Evolutionary conservation across 2,797 vertebrate genomes (phyloP).

Genomic region (Rhinogobio ventralis): DNA sequence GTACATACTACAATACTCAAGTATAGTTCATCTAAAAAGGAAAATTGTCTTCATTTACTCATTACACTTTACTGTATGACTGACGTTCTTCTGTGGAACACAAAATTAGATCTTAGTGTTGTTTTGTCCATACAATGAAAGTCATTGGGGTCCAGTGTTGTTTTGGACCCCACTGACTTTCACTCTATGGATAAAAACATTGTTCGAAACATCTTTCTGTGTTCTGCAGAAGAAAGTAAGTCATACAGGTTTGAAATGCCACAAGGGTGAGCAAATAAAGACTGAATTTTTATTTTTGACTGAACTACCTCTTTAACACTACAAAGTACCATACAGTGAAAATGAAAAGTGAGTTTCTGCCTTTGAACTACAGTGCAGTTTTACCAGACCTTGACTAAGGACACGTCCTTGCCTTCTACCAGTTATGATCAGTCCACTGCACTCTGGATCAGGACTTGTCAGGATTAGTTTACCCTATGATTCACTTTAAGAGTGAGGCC

Average conservation of each 20-base stretch:
- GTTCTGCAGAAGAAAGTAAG: conserved; percentile 4
- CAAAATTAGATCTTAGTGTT: neutral
- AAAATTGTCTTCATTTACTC: neutral
- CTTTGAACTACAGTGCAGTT: conserved; percentile 30
- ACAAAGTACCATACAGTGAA: conserved; percentile 2
- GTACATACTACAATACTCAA: neutral
- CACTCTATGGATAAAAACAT: neutral
- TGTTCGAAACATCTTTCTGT: neutral
- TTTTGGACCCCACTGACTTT: neutral
- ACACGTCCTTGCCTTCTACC: conserved; percentile 15
- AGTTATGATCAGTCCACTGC: conserved; percentile 26
- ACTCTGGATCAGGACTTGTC: conserved; percentile 27
- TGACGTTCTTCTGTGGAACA: neutral
- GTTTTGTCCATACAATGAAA: neutral
- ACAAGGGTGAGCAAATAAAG: neutral
- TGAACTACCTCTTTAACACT: conserved; percentile 10
- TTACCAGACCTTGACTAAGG: conserved; percentile 21
- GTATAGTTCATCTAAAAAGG: neutral
- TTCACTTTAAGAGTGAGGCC: conserved; percentile 26
- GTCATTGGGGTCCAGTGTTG: too few species aligned
- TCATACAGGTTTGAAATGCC: neutral
- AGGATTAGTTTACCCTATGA: conserved; percentile 30
- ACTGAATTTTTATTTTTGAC: neutral
- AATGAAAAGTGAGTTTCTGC: neutral
- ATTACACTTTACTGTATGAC: neutral